A percentile compares a stretch with the other conserved stretches of the same genome.
phyloP scores from a whole-genome alignment of 2,797 vertebrate genomes.

The Artibeus lituratus region DNA sequence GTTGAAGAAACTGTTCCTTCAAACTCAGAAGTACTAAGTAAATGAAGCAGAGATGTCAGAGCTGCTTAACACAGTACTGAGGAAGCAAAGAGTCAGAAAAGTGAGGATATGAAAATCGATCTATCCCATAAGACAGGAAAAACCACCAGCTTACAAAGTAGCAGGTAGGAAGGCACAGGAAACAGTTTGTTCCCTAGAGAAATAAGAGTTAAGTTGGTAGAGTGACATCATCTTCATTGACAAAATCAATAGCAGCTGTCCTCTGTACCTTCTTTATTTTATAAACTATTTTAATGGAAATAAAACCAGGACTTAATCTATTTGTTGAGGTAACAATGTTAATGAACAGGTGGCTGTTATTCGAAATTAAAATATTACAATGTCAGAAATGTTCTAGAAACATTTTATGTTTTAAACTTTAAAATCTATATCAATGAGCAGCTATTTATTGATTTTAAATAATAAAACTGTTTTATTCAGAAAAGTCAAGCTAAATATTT shows the following conservation, averaged over 20 bases:
- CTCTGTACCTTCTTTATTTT: neutral
- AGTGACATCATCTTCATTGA: neutral
- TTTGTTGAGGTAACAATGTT: neutral
- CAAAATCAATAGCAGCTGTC: neutral
- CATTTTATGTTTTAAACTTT: neutral
- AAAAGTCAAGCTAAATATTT: neutral
- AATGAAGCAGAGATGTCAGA: neutral
- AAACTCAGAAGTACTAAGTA: neutral
- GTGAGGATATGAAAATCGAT: neutral
- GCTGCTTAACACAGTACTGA: neutral
- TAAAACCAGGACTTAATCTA: neutral
- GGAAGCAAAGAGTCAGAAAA: neutral
- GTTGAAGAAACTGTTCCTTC: neutral
- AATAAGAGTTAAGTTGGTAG: neutral
- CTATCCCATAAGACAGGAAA: neutral
- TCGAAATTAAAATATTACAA: conserved; percentile 2
- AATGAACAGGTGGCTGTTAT: neutral
- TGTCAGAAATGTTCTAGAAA: neutral
- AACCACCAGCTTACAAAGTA: neutral
- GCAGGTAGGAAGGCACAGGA: neutral
- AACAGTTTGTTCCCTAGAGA: neutral
- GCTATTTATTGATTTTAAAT: neutral
- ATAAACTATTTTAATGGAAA: neutral
- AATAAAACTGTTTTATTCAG: neutral
- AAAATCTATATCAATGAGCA: neutral